Evolutionary conservation across 2,888 invertebrate genomes (phyloP).

Genomic region (Papilio protenor): DNA sequence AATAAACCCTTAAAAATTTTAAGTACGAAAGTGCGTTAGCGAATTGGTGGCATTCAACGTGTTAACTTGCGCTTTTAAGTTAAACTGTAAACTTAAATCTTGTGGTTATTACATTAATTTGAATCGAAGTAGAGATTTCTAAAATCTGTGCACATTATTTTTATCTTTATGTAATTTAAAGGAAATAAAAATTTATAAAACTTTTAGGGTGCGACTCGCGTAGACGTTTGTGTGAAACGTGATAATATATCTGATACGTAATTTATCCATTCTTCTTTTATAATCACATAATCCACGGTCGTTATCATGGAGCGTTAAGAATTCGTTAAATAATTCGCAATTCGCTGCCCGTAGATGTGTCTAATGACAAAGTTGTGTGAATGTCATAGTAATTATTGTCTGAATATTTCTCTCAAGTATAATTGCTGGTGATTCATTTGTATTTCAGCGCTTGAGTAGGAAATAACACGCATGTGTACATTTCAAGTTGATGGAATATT

Average conservation of each 20-base stretch:
- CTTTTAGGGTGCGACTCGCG: background rate
- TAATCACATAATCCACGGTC: slow-evolving; percentile 22
- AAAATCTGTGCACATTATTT: background rate
- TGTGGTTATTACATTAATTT: background rate
- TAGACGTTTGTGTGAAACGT: background rate
- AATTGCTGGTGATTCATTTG: slow-evolving; percentile 23
- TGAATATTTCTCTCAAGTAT: slow-evolving; percentile 15
- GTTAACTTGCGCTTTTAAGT: background rate
- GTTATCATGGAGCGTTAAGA: slow-evolving; percentile 2
- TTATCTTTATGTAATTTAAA: background rate
- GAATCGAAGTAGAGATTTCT: background rate
- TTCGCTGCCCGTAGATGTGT: slow-evolving; percentile 5
- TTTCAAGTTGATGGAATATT: slow-evolving; percentile 5
- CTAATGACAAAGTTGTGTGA: background rate
- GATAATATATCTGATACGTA: slow-evolving; percentile 11
- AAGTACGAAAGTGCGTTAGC: background rate
- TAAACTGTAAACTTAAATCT: background rate
- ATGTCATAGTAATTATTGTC: slow-evolving; percentile 22
- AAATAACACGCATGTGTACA: slow-evolving; percentile 8
- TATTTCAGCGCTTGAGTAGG: slow-evolving; percentile 11
- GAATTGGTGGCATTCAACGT: background rate
- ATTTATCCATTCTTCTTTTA: slow-evolving; percentile 17
- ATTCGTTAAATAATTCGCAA: slow-evolving; percentile 17
- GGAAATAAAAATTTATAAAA: background rate
- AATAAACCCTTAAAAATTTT: background rate